Evolutionary conservation across 2,888 invertebrate species (phyloP).

Genomic region (Pasiphila rectangulata): DNA sequence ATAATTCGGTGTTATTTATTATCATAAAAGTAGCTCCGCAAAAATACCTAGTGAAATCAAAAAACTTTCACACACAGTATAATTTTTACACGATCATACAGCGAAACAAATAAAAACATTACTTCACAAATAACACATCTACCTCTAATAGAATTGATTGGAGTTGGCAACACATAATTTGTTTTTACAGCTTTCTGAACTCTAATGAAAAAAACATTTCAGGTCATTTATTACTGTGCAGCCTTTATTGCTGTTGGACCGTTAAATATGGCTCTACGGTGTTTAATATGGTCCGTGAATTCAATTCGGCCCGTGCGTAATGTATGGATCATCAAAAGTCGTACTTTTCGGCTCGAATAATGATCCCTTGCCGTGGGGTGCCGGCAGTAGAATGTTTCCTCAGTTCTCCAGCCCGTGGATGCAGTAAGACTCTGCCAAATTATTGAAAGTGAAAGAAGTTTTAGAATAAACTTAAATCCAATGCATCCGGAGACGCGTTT

Average conservation of each 20-base stretch:
- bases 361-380: not conserved
- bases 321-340: constrained; percentile 1
- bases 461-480: too few species aligned
- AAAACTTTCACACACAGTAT: too few species aligned
- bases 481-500: not conserved
- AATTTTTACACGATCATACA: too few species aligned
- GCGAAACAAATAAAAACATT: not conserved
- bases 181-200: constrained; percentile 13
- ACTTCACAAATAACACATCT: not conserved
- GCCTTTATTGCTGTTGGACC: constrained; percentile 13
- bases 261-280: constrained; percentile 12
- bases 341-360: not conserved
- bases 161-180: constrained; percentile 10
- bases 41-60: too few species aligned
- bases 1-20: too few species aligned
- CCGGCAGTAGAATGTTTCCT: too few species aligned
- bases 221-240: constrained; percentile 14
- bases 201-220: constrained; percentile 21
- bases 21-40: too few species aligned
- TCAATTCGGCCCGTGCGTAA: not conserved
- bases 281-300: constrained; percentile 16
- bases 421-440: too few species aligned
- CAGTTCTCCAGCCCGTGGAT: too few species aligned
- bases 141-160: constrained; percentile 15
- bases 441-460: too few species aligned